Evolutionary conservation across 2,888 invertebrate species (phyloP).

Genomic region (Netelia fuscicornis): DNA sequence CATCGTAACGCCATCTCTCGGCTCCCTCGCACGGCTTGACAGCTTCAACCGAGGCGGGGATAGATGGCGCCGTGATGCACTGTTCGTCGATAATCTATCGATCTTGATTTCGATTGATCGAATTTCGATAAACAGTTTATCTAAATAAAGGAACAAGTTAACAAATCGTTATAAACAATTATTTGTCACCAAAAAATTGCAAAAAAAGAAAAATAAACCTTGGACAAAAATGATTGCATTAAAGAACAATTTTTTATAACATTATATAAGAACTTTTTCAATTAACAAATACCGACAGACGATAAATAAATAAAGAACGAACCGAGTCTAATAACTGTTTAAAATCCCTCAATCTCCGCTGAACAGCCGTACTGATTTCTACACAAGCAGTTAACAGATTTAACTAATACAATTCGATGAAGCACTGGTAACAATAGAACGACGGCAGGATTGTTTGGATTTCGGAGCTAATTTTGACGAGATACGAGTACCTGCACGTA

Average conservation of each 20-base stretch:
- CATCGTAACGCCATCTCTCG: constrained; percentile 63
- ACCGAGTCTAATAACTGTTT: no score
- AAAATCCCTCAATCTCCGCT: neutral
- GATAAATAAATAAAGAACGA: no score
- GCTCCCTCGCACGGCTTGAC: constrained; percentile 3
- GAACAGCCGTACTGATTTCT: neutral
- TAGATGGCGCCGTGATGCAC: constrained; percentile 62
- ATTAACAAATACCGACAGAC: no score
- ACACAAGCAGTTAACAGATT: constrained; percentile 1
- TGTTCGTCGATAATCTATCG: constrained; percentile 6
- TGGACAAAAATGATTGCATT: no score
- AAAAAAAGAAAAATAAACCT: no score
- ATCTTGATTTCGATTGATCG: neutral
- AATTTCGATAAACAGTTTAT: neutral
- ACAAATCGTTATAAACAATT: constrained; percentile 1
- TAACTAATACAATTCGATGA: constrained; percentile 56
- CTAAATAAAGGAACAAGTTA: neutral
- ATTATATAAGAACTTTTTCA: no score
- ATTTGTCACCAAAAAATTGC: neutral
- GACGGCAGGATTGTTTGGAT: constrained; percentile 20
- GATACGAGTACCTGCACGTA: constrained; percentile 6
- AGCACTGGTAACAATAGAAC: constrained; percentile 51
- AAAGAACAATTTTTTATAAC: no score
- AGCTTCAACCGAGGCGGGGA: constrained; percentile 34
- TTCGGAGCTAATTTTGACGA: constrained; percentile 23